Evolutionary conservation across 2,888 invertebrate species (phyloP).

Genomic region (Conops quadrifasciatus): DNA sequence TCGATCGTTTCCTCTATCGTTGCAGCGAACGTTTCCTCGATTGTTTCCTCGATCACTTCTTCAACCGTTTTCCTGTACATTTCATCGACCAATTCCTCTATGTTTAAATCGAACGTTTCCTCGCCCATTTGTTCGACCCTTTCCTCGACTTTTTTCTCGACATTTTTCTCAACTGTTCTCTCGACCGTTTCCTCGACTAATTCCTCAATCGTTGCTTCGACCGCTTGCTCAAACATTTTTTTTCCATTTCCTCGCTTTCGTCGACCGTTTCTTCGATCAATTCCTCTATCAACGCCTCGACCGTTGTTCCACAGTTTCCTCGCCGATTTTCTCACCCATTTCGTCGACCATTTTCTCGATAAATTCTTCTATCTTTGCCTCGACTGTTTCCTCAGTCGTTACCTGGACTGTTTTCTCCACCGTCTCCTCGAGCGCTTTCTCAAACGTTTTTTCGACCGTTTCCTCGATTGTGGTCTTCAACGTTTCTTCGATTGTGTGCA

Average conservation of each 20-base stretch:
- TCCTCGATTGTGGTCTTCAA: not conserved
- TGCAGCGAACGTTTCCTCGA: too few relatives aligned
- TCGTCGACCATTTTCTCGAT: slow-evolving; percentile 20
- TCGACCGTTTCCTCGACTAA: not conserved
- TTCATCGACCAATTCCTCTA: too few relatives aligned
- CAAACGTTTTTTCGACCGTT: not conserved
- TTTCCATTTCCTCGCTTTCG: not conserved
- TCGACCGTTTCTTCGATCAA: too few relatives aligned
- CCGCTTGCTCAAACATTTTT: too few relatives aligned
- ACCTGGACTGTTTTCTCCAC: slow-evolving; percentile 16
- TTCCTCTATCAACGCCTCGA: too few relatives aligned
- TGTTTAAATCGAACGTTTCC: too few relatives aligned
- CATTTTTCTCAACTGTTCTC: slow-evolving; percentile 9
- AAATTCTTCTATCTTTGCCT: slow-evolving; percentile 3
- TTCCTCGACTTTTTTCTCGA: too few relatives aligned
- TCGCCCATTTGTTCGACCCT: too few relatives aligned
- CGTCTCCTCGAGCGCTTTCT: slow-evolving; percentile 7
- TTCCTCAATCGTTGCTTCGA: not conserved
- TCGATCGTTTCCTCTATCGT: too few relatives aligned
- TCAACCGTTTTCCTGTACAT: too few relatives aligned
- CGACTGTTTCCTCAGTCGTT: not conserved
- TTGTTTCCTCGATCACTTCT: too few relatives aligned
- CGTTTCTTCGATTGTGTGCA: not conserved
- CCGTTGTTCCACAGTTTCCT: slow-evolving; percentile 4
- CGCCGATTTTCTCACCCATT: not conserved